Percentiles rank a stretch among this genome's conserved stretches.
Conservation (phyloP, 2,113 vertebrate species). For the Ochotona princeps region DNA sequence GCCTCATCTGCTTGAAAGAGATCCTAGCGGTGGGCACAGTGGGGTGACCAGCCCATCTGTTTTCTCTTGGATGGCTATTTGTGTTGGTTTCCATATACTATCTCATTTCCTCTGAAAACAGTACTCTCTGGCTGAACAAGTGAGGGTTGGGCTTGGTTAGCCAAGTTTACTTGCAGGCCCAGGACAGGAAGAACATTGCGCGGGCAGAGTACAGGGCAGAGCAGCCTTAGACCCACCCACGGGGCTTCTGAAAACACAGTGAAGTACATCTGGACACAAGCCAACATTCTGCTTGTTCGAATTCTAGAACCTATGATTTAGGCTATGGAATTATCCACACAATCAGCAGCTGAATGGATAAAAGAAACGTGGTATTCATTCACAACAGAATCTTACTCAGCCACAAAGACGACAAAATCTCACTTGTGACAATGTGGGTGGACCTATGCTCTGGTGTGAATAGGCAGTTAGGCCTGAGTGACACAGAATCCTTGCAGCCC, state of each 20-base stretch:
- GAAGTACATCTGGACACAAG: not conserved
- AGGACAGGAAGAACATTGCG: too few relatives aligned
- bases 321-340: not conserved
- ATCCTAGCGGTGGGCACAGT: not conserved
- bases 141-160: too few relatives aligned
- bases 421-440: not conserved
- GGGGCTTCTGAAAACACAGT: too few relatives aligned
- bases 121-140: too few relatives aligned
- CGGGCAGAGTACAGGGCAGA: too few relatives aligned
- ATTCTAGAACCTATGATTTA: not conserved
- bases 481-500: too few relatives aligned
- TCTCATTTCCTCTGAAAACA: not conserved
- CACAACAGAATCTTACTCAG: not conserved
- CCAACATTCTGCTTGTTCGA: not conserved
- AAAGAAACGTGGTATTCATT: not conserved
- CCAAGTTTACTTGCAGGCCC: too few relatives aligned
- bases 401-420: not conserved
- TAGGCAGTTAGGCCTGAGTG: too few relatives aligned
- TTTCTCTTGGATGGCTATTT: not conserved
- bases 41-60: not conserved
- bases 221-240: too few relatives aligned
- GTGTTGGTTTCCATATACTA: not conserved
- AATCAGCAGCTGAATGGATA: not conserved
- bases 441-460: not conserved
- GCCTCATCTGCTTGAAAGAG: not conserved